These are phyloP conservation scores for Diadophis punctatus DNA, from an alignment of 2,113 vertebrate genomes.

Conservation along the genomic window DNA sequence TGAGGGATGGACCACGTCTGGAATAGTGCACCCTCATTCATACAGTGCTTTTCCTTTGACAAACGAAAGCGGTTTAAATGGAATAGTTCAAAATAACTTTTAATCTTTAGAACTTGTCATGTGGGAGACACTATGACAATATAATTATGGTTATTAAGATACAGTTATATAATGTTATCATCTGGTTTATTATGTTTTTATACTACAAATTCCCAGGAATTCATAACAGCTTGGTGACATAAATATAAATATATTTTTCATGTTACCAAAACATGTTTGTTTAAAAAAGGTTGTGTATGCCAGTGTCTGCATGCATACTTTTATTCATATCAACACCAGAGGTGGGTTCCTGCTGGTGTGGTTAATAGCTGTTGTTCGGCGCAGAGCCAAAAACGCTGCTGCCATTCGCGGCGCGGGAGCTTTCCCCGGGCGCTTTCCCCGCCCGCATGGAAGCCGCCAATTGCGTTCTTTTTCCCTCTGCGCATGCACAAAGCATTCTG, in stretches of 20 bases:
- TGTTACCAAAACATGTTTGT: background rate
- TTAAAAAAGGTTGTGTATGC: background rate
- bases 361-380: too few relatives aligned
- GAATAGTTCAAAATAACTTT: background rate
- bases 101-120: background rate
- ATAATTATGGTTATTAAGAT: background rate
- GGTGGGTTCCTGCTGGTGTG: too few relatives aligned
- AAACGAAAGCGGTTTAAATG: background rate
- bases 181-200: background rate
- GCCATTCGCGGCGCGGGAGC: too few relatives aligned
- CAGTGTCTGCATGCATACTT: background rate
- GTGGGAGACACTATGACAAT: background rate
- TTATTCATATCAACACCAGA: background rate
- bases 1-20: background rate
- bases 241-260: background rate
- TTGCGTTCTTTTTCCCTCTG: too few relatives aligned
- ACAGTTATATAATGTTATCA: background rate
- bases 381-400: too few relatives aligned
- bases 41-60: background rate
- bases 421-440: too few relatives aligned
- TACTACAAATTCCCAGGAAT: background rate
- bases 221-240: background rate
- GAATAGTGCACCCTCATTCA: background rate
- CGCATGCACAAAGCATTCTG: too few relatives aligned
- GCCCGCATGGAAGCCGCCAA: too few relatives aligned